Base-by-base conservation (phyloP, 2,797 vertebrate genomes). In the Dallia pectoralis region DNA sequence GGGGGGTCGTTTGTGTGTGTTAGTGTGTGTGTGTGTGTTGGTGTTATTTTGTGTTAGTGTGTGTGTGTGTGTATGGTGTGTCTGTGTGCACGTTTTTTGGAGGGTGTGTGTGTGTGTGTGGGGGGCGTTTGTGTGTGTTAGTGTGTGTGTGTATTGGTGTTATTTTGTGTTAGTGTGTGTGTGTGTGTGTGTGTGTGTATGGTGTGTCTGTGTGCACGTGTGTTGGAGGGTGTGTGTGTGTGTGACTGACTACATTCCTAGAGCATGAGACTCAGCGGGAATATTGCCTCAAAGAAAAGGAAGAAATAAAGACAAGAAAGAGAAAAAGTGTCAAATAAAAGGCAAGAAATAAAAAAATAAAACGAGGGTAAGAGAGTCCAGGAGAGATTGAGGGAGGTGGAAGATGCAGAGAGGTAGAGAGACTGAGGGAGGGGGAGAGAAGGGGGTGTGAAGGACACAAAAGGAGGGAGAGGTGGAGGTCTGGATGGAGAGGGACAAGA, bases 241-340 rank as follows among this genome's bases (percentile, higher is more conserved):
- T 69, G 70, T n/a, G 33, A 14, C 56, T 19, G 22, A 16, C 44
- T 78, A 79, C 78, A 36, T 70, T 74, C 77, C 74, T 72, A 79
- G 78, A 79, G 80, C 19, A 6, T 36, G 68, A 74, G 74, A 83
- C 70, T 83, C 82, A 80, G 79, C 40, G 4, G 29, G 40, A 48
- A 48, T 44, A 49, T 49, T 48, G 5, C 27, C 12, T 19, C 18
- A 2, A 36, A 36, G 33, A 36, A 3, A 36, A 36, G 7, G n/a
- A n/a, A n/a, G 33, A 36, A 36, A 36, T 36, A 36, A 7, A 36
- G 33, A 36, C 7, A 36, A 3, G 7, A 7, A 36, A 36, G 33
- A 36, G 33, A 36, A 36, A 36, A 36, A 36, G 3, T 3, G 33
- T 36, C 33, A 36, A 36, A 36, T 36, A 36, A 36, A 36, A 36